These are phyloP conservation scores for Sminthurides bifidus DNA, from an alignment of 1,140 invertebrate species.

Conservation along the genomic window DNA sequence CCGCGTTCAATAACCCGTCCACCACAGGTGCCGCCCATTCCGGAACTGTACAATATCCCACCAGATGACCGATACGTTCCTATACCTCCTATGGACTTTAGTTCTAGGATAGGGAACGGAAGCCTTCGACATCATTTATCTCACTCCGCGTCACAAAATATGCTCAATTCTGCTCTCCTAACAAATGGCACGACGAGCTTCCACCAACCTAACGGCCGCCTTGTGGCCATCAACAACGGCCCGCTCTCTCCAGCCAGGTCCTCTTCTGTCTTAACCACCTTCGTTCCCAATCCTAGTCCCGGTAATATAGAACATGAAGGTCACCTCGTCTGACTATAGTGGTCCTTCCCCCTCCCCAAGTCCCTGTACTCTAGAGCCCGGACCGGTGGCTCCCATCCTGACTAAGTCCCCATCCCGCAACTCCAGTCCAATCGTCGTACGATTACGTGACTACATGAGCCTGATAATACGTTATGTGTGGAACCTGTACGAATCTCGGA, in stretches of 20 bases:
- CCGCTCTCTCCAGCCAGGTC: constrained; percentile 29
- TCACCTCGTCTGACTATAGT: constrained; percentile 35
- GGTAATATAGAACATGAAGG: constrained; percentile 36
- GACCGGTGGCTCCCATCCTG: no score
- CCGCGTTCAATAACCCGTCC: constrained; percentile 29
- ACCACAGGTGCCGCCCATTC: constrained; percentile 31
- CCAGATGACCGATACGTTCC: constrained; percentile 38
- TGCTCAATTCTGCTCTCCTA: constrained; percentile 23
- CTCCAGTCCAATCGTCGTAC: no score
- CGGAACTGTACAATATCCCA: constrained; percentile 35
- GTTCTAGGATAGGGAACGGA: constrained; percentile 34
- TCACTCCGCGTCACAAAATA: constrained; percentile 33
- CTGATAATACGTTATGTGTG: no score
- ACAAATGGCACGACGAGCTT: constrained; percentile 21
- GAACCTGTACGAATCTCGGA: no score
- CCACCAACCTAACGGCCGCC: constrained; percentile 23
- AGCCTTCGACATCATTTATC: constrained; percentile 31
- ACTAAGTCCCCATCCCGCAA: no score
- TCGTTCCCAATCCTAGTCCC: constrained; percentile 35
- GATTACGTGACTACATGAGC: no score
- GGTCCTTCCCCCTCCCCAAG: neutral
- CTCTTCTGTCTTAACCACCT: constrained; percentile 37
- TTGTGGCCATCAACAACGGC: constrained; percentile 24
- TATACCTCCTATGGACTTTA: constrained; percentile 35
- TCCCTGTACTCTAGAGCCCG: no score